These are phyloP conservation scores for Cossypha polioptera DNA, from an alignment of 2,797 vertebrate genomes.

Conservation along the genomic window DNA sequence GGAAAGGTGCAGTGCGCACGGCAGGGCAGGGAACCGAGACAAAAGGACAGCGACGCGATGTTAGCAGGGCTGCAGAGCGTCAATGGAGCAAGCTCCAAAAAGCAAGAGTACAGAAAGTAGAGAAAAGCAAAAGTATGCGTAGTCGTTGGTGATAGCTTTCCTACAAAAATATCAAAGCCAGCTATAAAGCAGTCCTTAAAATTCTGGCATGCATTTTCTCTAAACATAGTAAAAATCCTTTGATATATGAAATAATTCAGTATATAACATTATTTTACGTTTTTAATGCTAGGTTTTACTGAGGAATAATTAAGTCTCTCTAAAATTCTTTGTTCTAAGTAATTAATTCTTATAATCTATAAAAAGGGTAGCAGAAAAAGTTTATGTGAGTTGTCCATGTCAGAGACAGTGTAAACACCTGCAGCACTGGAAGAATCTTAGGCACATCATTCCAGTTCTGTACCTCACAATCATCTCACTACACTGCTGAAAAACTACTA, in stretches of 20 bases:
- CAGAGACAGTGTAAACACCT: background rate
- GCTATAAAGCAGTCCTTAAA: background rate
- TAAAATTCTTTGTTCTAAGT: background rate
- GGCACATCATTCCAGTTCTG: background rate
- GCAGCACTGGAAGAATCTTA: background rate
- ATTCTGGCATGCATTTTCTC: background rate
- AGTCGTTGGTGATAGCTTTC: background rate
- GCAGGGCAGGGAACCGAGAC: background rate
- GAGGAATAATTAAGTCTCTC: background rate
- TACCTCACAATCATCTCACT: background rate
- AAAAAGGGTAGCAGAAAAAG: background rate
- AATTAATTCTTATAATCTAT: background rate
- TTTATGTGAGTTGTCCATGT: background rate
- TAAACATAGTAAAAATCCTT: background rate
- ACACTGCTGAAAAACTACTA: background rate
- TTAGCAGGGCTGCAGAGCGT: slow-evolving; percentile 29
- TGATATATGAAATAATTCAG: background rate
- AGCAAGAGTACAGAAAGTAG: background rate
- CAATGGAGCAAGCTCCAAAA: background rate
- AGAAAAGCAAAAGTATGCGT: slow-evolving; percentile 35
- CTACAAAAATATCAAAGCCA: background rate
- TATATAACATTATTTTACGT: background rate
- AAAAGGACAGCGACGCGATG: slow-evolving; percentile 59
- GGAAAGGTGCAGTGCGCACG: background rate
- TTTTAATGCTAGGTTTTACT: background rate